phyloP scores from a whole-genome alignment of 2,797 vertebrate species.

The Danio albolineatus region DNA sequence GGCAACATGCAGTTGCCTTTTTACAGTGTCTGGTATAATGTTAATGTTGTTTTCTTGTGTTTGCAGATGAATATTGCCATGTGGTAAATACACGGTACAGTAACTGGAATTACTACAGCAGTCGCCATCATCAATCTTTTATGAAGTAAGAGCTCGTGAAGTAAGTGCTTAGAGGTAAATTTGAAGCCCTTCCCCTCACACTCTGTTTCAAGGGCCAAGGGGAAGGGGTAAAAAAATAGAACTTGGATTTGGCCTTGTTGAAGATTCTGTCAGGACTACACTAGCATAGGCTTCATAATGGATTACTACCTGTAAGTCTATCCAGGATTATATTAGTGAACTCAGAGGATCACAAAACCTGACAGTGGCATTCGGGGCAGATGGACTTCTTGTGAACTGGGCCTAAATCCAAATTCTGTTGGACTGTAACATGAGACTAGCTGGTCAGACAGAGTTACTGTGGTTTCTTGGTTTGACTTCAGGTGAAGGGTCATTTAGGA shows the following conservation, averaged over 20 bases:
- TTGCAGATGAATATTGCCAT: no score
- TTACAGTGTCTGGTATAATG: no score
- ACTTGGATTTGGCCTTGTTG: not conserved
- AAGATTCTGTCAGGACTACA: not conserved
- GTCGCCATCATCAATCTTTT: no score
- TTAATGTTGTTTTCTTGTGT: no score
- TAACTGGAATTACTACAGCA: no score
- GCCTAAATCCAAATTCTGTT: constrained; percentile 7
- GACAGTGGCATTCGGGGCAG: not conserved
- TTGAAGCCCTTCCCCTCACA: no score
- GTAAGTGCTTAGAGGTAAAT: no score
- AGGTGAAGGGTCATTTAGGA: not conserved
- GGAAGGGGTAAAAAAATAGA: no score
- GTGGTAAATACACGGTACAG: no score
- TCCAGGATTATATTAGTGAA: constrained; percentile 5
- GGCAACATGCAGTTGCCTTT: no score
- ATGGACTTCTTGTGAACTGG: not conserved
- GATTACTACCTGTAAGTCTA: not conserved
- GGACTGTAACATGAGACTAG: not conserved
- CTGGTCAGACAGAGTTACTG: not conserved
- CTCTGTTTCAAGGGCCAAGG: no score
- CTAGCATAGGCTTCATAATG: not conserved
- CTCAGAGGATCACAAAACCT: not conserved
- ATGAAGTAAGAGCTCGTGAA: no score
- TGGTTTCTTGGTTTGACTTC: not conserved